Conservation (phyloP, 2,113 vertebrate genomes). For the Toxotes jaculatrix region DNA sequence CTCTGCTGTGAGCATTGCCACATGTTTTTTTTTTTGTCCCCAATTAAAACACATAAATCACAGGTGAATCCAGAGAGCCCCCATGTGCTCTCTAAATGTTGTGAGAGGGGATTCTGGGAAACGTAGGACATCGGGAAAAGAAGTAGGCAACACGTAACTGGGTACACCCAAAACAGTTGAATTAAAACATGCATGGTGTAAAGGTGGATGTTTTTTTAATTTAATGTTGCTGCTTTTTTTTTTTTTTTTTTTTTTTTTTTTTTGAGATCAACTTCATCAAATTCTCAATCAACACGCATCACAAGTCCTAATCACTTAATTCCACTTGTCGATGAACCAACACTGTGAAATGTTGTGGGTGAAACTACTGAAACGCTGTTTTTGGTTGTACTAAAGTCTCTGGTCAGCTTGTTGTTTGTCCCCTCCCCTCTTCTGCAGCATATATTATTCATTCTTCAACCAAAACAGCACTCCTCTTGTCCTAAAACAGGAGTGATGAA, state of each 20-base stretch:
- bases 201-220: not conserved
- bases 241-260: not conserved
- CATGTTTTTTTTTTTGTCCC: not conserved
- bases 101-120: slow-evolving; percentile 5
- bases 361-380: not conserved
- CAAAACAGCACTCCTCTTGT: not conserved
- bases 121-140: not conserved
- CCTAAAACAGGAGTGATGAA: not conserved
- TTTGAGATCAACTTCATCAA: not conserved
- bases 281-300: not conserved
- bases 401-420: not conserved
- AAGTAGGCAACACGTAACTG: not conserved
- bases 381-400: not conserved
- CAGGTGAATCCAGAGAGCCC: not conserved
- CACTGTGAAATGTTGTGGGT: not conserved
- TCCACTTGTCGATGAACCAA: not conserved
- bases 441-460: not conserved
- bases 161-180: not conserved
- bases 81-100: not conserved
- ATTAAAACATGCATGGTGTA: not conserved
- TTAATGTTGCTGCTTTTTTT: not conserved
- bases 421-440: not conserved
- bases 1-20: not conserved
- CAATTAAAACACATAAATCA: not conserved
- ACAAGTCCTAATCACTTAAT: not conserved